Conservation (phyloP, 2,888 invertebrate species). For the Arctia plantaginis region DNA sequence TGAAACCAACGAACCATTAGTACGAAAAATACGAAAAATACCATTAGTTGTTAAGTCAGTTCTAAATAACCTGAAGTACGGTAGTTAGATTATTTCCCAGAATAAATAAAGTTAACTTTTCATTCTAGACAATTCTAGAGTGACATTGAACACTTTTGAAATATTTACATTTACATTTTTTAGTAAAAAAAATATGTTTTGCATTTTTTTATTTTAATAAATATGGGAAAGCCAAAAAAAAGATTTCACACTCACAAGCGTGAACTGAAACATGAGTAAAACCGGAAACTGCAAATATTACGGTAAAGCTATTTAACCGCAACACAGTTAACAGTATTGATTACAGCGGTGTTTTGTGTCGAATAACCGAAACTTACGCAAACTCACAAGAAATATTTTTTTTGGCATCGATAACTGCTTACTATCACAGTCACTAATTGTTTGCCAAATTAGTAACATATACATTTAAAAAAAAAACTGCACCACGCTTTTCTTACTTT, state of each 20-base stretch:
- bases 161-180: not conserved
- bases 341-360: slow-evolving; percentile 9
- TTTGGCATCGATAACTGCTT: too few species aligned
- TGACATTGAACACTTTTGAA: too few species aligned
- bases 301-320: slow-evolving; percentile 37
- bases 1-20: slow-evolving; percentile 66
- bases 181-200: not conserved
- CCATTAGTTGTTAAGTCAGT: not conserved
- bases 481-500: not conserved
- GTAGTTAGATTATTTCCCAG: too few species aligned
- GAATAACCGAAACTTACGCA: not conserved
- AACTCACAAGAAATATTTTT: not conserved
- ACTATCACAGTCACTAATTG: too few species aligned
- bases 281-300: slow-evolving; percentile 28
- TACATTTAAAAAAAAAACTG: not conserved
- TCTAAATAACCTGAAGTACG: not conserved
- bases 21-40: too few species aligned
- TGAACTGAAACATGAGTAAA: not conserved
- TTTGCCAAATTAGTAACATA: not conserved
- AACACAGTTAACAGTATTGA: slow-evolving; percentile 30
- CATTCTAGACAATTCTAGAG: not conserved
- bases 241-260: not conserved
- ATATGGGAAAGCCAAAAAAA: too few species aligned
- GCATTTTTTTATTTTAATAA: not conserved
- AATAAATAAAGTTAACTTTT: too few species aligned